Conservation (phyloP, 2,888 invertebrate species). For the Catocala fraxini region DNA sequence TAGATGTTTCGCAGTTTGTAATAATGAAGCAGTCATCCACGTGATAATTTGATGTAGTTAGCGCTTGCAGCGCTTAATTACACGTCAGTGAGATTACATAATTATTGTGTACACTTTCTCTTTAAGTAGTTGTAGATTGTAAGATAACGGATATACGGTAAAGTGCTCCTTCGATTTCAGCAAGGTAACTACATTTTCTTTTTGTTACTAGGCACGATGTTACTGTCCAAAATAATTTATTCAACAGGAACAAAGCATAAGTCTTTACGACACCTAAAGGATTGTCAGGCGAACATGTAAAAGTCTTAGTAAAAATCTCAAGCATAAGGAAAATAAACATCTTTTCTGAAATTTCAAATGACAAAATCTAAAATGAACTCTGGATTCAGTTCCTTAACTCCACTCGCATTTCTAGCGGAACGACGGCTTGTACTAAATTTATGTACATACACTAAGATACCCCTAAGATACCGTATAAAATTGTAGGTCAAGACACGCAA, state of each 20-base stretch:
- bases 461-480: conserved; percentile 57
- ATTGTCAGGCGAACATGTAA: too few relatives aligned
- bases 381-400: conserved; percentile 46
- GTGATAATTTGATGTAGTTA: conserved; percentile 60
- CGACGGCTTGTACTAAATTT: conserved; percentile 52
- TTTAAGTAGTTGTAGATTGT: neutral
- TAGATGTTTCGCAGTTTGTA: conserved; percentile 55
- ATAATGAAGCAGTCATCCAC: conserved; percentile 61
- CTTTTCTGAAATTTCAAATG: conserved; percentile 12
- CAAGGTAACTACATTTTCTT: too few relatives aligned
- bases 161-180: too few relatives aligned
- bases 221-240: too few relatives aligned
- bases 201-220: too few relatives aligned
- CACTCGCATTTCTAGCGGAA: conserved; percentile 41
- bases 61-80: conserved; percentile 50
- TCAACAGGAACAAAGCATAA: too few relatives aligned
- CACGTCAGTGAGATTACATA: conserved; percentile 42
- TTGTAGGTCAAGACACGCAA: conserved; percentile 67
- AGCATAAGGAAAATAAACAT: conserved; percentile 6
- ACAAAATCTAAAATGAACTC: conserved; percentile 40
- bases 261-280: too few relatives aligned
- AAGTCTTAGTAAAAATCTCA: neutral
- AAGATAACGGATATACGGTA: too few relatives aligned
- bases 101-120: conserved; percentile 44
- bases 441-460: conserved; percentile 59